Evolutionary conservation across 2,888 invertebrate genomes (phyloP).

Genomic region (Tigriopus californicus): DNA sequence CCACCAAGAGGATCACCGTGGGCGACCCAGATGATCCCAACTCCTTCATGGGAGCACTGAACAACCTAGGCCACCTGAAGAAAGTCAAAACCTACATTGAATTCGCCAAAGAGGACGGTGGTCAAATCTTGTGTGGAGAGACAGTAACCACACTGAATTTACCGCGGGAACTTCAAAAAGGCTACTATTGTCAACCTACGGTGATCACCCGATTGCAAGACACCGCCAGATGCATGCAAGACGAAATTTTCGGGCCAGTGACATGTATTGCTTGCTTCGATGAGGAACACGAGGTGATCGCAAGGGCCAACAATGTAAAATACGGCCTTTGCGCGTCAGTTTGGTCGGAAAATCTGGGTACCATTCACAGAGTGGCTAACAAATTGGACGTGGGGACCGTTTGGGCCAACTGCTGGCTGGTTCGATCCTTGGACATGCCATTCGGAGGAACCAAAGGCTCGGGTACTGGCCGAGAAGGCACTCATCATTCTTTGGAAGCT

Average conservation of each 20-base stretch:
- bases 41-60: constrained; percentile 30
- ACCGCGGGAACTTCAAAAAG: constrained; percentile 24
- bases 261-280: constrained; percentile 31
- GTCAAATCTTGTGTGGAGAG: constrained; percentile 28
- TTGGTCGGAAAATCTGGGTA: constrained; percentile 30
- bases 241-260: constrained; percentile 38
- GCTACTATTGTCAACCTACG: constrained; percentile 32
- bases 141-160: constrained; percentile 24
- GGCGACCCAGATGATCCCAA: constrained; percentile 27
- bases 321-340: constrained; percentile 35
- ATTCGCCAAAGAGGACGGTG: constrained; percentile 29
- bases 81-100: constrained; percentile 31
- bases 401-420: constrained; percentile 38
- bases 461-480: constrained; percentile 34
- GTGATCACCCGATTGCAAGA: constrained; percentile 30
- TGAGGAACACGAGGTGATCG: constrained; percentile 25
- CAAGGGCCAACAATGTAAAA: constrained; percentile 28
- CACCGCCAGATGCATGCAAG: constrained; percentile 30
- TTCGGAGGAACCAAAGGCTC: constrained; percentile 37
- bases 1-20: constrained; percentile 28
- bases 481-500: constrained; percentile 33
- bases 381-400: constrained; percentile 34
- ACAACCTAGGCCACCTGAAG: constrained; percentile 29
- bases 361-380: constrained; percentile 30
- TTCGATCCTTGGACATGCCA: constrained; percentile 36